Conservation (phyloP, 2,888 invertebrate genomes). For the Drosophila rubida region DNA sequence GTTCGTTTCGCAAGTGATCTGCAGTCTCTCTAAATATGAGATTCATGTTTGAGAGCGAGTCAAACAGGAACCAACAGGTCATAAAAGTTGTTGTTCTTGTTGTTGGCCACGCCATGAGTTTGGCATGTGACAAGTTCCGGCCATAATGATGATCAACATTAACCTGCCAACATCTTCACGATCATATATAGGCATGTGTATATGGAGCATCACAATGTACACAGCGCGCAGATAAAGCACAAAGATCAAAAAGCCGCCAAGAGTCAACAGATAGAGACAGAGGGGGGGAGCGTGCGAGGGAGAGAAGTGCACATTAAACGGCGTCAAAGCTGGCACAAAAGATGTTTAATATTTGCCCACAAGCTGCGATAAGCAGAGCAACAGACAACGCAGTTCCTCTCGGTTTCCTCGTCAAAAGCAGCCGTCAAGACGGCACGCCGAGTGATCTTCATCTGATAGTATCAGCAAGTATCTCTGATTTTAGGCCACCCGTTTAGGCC, state of each 20-base stretch:
- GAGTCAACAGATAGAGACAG: conserved; percentile 18
- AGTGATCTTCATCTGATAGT: conserved; percentile 29
- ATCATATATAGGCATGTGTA: conserved; percentile 17
- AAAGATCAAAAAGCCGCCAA: conserved; percentile 76
- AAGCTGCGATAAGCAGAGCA: conserved; percentile 65
- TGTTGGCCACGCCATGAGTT: conserved; percentile 44
- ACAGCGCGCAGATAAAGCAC: conserved; percentile 44
- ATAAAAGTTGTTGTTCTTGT: conserved; percentile 36
- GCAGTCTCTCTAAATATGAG: not conserved
- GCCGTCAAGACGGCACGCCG: conserved; percentile 26
- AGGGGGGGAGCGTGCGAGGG: conserved; percentile 3
- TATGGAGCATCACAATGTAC: conserved; percentile 64
- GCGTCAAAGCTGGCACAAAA: conserved; percentile 65
- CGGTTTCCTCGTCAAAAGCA: not conserved
- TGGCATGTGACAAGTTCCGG: conserved; percentile 77
- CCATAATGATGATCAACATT: conserved; percentile 65
- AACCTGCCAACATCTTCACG: conserved; percentile 46
- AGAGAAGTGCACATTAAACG: conserved; percentile 39
- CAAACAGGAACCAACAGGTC: conserved; percentile 64
- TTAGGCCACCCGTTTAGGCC: conserved; percentile 51
- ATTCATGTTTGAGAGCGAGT: not conserved
- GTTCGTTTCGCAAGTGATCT: too few species aligned
- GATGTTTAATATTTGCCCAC: conserved; percentile 74
- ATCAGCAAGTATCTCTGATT: conserved; percentile 20
- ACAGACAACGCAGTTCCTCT: conserved; percentile 21